These are phyloP conservation scores for Acromyrmex heyeri DNA, from an alignment of 1,140 invertebrate species.

Conservation along the genomic window DNA sequence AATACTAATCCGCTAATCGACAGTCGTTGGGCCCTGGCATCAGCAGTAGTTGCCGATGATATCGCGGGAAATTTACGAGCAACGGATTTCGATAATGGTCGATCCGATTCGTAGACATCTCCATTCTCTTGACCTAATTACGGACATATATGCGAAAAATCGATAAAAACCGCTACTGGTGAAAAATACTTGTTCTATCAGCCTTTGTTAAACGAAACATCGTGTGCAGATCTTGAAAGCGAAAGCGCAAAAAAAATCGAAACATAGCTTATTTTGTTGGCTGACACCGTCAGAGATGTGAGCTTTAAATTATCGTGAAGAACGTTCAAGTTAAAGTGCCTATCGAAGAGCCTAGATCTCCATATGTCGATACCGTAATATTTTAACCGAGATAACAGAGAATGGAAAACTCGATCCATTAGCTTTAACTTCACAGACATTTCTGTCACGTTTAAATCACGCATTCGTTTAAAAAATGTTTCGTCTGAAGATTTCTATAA, in stretches of 20 bases:
- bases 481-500: neutral
- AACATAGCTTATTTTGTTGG: neutral
- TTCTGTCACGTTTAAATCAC: neutral
- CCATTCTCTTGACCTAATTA: conserved; percentile 62
- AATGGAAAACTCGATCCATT: neutral
- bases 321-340: conserved; percentile 33
- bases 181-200: conserved; percentile 13
- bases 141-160: conserved; percentile 4
- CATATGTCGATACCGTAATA: conserved; percentile 52
- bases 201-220: conserved; percentile 15
- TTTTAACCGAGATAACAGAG: neutral
- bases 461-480: neutral
- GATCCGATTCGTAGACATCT: conserved; percentile 36
- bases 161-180: conserved; percentile 12
- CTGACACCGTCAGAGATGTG: conserved; percentile 21
- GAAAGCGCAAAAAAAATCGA: conserved; percentile 8
- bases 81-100: conserved; percentile 57
- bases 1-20: conserved; percentile 54
- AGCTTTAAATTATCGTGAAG: conserved; percentile 30
- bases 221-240: conserved; percentile 1
- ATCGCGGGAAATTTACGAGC: conserved; percentile 53
- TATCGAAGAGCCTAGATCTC: neutral
- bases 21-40: conserved; percentile 27
- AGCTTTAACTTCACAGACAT: conserved; percentile 8
- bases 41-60: conserved; percentile 31